Evolutionary conservation across 2,888 invertebrate species (phyloP).

Genomic region (Trichopria drosophilae): DNA sequence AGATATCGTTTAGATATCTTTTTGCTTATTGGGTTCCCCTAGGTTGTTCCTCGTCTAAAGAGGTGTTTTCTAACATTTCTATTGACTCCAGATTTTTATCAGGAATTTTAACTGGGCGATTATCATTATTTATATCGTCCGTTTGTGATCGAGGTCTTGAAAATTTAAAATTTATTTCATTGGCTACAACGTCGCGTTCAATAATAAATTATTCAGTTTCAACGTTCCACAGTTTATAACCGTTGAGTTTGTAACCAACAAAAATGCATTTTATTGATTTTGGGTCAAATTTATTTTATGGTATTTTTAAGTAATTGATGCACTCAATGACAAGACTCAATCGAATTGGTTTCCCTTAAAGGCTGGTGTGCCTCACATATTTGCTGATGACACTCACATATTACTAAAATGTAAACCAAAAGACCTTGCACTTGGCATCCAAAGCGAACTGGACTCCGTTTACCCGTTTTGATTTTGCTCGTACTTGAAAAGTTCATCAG

Average conservation of each 20-base stretch:
- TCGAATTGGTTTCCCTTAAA: too few relatives aligned
- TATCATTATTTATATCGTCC: conserved; percentile 1
- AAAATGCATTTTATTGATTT: conserved; percentile 26
- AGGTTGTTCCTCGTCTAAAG: neutral
- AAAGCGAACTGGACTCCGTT: too few relatives aligned
- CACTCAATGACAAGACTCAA: too few relatives aligned
- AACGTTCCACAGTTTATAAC: conserved; percentile 26
- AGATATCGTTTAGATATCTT: too few relatives aligned
- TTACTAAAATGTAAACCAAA: too few relatives aligned
- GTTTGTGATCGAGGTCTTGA: conserved; percentile 14
- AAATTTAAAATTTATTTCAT: conserved; percentile 21
- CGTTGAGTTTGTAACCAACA: conserved; percentile 28
- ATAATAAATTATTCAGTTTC: conserved; percentile 18
- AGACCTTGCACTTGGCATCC: too few relatives aligned
- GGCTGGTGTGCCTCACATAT: too few relatives aligned
- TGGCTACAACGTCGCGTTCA: conserved; percentile 20
- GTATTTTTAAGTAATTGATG: conserved; percentile 23
- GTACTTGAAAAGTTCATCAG: too few relatives aligned
- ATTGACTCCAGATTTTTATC: too few relatives aligned
- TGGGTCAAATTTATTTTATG: conserved; percentile 25
- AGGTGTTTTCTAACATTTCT: neutral
- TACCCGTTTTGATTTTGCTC: too few relatives aligned
- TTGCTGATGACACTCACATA: too few relatives aligned
- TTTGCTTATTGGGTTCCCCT: conserved; percentile 28
- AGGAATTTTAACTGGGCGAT: too few relatives aligned